Conservation (phyloP, 2,888 invertebrate genomes). For the Mythimna impura region DNA sequence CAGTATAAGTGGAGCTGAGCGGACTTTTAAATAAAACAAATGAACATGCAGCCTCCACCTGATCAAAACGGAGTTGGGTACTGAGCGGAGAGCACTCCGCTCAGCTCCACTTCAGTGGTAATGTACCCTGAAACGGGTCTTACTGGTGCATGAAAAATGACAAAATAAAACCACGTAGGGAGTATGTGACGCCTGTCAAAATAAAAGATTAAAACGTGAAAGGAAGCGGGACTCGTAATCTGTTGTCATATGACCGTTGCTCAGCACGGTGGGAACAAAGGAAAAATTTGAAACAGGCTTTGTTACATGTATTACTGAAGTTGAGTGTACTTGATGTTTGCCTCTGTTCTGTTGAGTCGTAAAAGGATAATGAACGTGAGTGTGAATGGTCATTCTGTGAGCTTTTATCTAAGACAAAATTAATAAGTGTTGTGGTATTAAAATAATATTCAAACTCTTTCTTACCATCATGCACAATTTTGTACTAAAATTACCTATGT, state of each 20-base stretch:
- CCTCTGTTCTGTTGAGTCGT: neutral
- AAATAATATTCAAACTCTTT: neutral
- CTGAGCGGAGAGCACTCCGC: no score
- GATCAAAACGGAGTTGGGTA: no score
- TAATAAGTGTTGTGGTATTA: neutral
- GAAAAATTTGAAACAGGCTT: conserved; percentile 25
- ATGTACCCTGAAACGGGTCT: no score
- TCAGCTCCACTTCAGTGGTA: no score
- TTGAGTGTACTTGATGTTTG: conserved; percentile 1
- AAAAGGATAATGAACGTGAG: neutral
- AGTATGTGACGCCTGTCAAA: conserved; percentile 39
- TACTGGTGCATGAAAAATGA: neutral
- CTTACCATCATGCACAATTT: neutral
- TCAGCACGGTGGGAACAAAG: conserved; percentile 37
- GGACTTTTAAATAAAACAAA: no score
- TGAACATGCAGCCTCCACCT: no score
- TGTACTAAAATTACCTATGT: no score
- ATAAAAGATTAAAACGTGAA: conserved; percentile 54
- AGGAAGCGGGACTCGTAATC: conserved; percentile 36
- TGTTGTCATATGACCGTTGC: conserved; percentile 36
- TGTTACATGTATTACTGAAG: conserved; percentile 23
- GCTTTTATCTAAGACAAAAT: neutral
- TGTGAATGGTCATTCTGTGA: neutral
- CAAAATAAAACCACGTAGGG: conserved; percentile 23
- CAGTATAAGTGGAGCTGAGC: neutral